Evolutionary conservation across 1,140 invertebrate species (phyloP).

Genomic region (Zaprionus gabonicus): DNA sequence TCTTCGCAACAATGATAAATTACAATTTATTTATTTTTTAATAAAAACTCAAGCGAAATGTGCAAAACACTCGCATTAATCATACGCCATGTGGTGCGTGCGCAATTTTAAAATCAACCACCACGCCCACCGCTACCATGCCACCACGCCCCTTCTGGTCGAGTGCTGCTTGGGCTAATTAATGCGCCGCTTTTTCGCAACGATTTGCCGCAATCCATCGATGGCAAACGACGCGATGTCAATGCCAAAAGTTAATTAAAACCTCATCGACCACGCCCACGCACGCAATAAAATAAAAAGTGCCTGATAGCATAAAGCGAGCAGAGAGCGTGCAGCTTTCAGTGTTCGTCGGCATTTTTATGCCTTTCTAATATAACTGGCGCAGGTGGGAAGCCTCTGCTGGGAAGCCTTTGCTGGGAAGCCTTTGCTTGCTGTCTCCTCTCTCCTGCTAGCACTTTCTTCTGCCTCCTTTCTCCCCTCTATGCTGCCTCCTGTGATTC

Average conservation of each 20-base stretch:
- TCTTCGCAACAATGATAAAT: constrained; percentile 61
- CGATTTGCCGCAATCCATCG: constrained; percentile 44
- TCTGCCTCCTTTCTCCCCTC: too few relatives aligned
- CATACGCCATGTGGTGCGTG: constrained; percentile 74
- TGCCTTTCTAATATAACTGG: constrained; percentile 30
- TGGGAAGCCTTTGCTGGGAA: too few relatives aligned
- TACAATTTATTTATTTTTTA: constrained; percentile 73
- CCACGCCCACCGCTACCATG: background rate
- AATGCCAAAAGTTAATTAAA: constrained; percentile 72
- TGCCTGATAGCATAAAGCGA: background rate
- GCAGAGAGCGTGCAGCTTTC: background rate
- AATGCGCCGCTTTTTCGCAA: constrained; percentile 12
- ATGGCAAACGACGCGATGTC: constrained; percentile 34
- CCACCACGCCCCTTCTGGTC: too few relatives aligned
- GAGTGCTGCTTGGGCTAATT: constrained; percentile 24
- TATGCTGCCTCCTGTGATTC: too few relatives aligned
- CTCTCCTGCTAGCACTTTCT: too few relatives aligned
- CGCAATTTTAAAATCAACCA: constrained; percentile 15
- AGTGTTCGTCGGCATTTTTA: background rate
- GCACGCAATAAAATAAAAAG: background rate
- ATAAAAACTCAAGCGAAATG: constrained; percentile 51
- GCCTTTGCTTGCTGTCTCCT: too few relatives aligned
- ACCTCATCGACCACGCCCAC: constrained; percentile 36
- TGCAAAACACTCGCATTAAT: constrained; percentile 64
- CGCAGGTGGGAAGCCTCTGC: too few relatives aligned